Evolutionary conservation across 2,797 vertebrate species (phyloP), one percentile per base, ranked within the genome.

Genomic region (Spondyliosoma cantharus): DNA sequence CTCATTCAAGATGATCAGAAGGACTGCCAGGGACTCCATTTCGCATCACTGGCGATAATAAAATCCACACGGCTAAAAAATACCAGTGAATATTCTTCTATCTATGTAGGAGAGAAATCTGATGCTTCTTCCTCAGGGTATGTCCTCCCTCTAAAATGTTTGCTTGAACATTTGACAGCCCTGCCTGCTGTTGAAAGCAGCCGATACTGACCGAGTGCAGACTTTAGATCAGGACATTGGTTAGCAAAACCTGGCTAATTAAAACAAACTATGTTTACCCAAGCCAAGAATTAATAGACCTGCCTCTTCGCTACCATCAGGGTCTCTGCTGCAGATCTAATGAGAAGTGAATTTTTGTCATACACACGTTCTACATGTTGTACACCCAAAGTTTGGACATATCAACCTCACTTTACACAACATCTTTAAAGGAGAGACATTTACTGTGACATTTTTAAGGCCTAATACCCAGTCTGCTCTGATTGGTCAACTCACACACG

Each of bases 21-120:
- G 70, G 74, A 56, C 65, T 78, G 70, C 43, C 57, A 12, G 48
- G 71, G 67, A 84, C 70, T 74, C 80, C 29, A 63, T 70, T 88
- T 84, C 43, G 57, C 53, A 25, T 71, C 78, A 69, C 66, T 22
- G 42, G 59, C 37, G 4, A 77, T 87, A 84, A 89, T 83, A 79
- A 91, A 71, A 84, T 84, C 77, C 78, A 80, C 63, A 22, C 4
- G 5, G 69, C 85, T 83, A 83, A 82, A 89, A 89, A 82, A 84
- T 78, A 81, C 59, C 45, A 19, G 19, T 50, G 71, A 75, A 74
- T 70, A 82, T 85, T 69, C 68, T 79, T 82, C 58, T 24, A 15
- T 58, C 71, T 20, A 11, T 19, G 19, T 25, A 56, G 37, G 8
- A 57, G 37, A 54, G 16, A 3, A 27, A 73, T 29, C 19, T 0